A percentile compares a stretch with the other conserved stretches of the same genome.
Evolutionary conservation across 2,113 vertebrate species (phyloP).

Genomic region (Anolis sagrei): DNA sequence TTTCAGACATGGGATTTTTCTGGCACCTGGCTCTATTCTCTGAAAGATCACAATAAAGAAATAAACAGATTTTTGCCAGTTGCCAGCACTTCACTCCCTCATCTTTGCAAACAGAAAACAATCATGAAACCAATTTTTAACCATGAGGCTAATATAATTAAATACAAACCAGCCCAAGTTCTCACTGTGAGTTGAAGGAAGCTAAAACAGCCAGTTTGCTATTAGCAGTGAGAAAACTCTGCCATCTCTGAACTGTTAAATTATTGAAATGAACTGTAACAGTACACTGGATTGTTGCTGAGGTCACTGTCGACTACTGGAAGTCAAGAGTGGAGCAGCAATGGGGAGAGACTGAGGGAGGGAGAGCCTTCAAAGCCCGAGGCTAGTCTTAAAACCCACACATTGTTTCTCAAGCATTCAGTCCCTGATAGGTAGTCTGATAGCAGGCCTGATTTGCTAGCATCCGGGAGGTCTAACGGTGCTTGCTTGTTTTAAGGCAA

Average conservation of each 20-base stretch:
- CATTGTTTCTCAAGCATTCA: constrained; percentile 81
- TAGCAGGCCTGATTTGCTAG: constrained; percentile 75
- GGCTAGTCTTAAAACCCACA: constrained; percentile 82
- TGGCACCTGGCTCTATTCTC: constrained; percentile 75
- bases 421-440: constrained; percentile 80
- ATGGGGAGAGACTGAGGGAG: constrained; percentile 59
- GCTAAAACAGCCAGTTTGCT: constrained; percentile 73
- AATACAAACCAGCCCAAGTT: constrained; percentile 74
- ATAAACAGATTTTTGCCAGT: constrained; percentile 75
- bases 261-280: constrained; percentile 92
- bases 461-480: constrained; percentile 73
- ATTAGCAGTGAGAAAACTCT: constrained; percentile 77
- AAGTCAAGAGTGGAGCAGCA: constrained; percentile 76
- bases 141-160: constrained; percentile 80
- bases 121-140: constrained; percentile 80
- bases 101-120: constrained; percentile 31
- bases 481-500: constrained; percentile 87
- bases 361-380: constrained; percentile 78
- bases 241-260: constrained; percentile 84
- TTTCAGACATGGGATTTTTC: constrained; percentile 82
- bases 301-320: constrained; percentile 79
- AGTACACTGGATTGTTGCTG: constrained; percentile 79
- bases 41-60: constrained; percentile 72
- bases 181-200: constrained; percentile 60
- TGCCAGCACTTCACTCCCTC: constrained; percentile 67